Evolutionary conservation across 2,797 vertebrate species (phyloP).

Genomic region (Onychomys torridus): DNA sequence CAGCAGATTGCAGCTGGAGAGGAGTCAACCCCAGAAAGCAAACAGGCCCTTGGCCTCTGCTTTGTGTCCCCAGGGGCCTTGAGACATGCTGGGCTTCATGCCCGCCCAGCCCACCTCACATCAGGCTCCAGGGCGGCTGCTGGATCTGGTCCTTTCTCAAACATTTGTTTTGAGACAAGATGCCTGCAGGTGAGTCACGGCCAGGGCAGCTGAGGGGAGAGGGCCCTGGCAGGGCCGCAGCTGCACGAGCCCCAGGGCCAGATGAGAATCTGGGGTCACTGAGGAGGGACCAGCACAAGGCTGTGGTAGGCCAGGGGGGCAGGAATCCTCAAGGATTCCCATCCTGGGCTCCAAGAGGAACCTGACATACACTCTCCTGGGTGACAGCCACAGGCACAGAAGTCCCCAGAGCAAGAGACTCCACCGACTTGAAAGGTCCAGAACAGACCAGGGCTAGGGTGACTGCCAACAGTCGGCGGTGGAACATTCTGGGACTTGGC

Average conservation of each 20-base stretch:
- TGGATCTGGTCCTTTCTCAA: constrained; percentile 40
- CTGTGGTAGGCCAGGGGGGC: background rate
- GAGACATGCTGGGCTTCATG: background rate
- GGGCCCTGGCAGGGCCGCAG: background rate
- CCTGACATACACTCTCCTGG: background rate
- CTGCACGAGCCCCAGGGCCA: background rate
- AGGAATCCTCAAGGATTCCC: background rate
- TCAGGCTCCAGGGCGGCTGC: background rate
- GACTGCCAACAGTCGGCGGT: background rate
- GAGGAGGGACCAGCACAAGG: background rate
- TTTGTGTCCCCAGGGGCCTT: background rate
- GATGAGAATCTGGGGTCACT: background rate
- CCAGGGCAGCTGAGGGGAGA: background rate
- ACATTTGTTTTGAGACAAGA: constrained; percentile 69
- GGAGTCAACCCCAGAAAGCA: constrained; percentile 31
- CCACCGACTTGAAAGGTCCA: background rate
- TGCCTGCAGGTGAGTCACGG: background rate
- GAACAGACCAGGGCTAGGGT: background rate
- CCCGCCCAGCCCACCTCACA: background rate
- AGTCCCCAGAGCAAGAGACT: background rate
- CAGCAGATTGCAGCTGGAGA: background rate
- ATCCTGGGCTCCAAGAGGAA: background rate
- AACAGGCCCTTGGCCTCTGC: background rate
- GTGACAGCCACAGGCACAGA: background rate
- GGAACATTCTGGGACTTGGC: too few relatives aligned